These are phyloP conservation scores for Myripristis murdjan DNA, from an alignment of 2,797 vertebrate species.

Conservation along the genomic window DNA sequence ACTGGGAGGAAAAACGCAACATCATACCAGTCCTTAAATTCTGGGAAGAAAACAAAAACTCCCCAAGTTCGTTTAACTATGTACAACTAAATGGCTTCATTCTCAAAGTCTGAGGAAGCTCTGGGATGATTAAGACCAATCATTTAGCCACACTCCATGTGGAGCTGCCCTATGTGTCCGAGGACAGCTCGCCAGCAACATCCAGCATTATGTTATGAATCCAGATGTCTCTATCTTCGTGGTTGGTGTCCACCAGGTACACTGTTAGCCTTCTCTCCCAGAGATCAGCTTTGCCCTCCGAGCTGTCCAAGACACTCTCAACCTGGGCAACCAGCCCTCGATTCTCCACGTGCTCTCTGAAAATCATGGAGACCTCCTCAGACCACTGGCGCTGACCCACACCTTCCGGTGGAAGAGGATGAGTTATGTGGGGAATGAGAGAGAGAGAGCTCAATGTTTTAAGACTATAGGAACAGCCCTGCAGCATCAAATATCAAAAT, in stretches of 20 bases:
- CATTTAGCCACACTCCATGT: background rate
- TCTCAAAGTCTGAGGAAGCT: background rate
- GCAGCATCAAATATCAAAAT: too few species aligned
- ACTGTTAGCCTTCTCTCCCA: constrained; percentile 89
- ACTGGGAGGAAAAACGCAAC: too few species aligned
- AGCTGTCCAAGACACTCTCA: constrained; percentile 84
- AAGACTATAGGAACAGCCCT: too few species aligned
- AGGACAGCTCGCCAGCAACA: constrained; percentile 74
- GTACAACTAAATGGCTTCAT: background rate
- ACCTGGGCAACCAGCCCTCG: constrained; percentile 92
- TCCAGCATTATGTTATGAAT: constrained; percentile 93
- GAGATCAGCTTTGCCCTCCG: constrained; percentile 64
- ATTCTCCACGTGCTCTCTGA: constrained; percentile 94
- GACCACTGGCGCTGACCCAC: constrained; percentile 89
- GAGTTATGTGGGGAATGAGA: background rate
- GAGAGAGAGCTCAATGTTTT: background rate
- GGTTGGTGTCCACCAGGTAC: constrained; percentile 93
- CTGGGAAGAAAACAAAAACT: background rate
- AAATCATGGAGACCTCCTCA: constrained; percentile 93
- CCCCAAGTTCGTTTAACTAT: background rate
- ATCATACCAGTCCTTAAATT: background rate
- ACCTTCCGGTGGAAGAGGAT: constrained; percentile 43
- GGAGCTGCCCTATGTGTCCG: constrained; percentile 35
- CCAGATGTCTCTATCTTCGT: constrained; percentile 91
- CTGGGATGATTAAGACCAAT: too few species aligned